phyloP scores from a whole-genome alignment of 2,113 vertebrate genomes.

The Sitta europaea region DNA sequence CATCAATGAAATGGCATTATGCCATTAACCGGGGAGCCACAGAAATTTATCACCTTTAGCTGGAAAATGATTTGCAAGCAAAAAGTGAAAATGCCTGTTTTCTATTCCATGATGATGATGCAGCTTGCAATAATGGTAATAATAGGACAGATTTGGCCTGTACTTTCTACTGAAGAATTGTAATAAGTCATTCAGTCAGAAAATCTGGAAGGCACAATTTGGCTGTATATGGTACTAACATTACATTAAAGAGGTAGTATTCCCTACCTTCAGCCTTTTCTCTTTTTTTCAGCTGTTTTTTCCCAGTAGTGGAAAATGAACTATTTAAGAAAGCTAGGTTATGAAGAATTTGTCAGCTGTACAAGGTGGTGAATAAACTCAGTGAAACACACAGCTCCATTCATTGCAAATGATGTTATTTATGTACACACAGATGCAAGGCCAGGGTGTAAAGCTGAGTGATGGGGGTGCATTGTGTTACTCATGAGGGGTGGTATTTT shows the following conservation, averaged over 20 bases:
- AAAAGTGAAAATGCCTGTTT: background rate
- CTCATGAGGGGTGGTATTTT: background rate
- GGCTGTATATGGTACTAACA: background rate
- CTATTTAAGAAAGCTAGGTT: background rate
- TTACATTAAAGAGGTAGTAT: background rate
- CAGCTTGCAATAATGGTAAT: background rate
- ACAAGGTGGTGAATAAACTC: background rate
- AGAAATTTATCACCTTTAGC: background rate
- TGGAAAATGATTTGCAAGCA: background rate
- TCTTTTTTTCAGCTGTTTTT: background rate
- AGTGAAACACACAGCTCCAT: background rate
- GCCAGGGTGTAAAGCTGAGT: background rate
- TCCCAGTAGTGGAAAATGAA: background rate
- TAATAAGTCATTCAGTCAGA: background rate
- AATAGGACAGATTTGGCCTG: background rate
- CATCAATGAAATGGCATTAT: background rate
- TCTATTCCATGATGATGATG: background rate
- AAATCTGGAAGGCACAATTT: background rate
- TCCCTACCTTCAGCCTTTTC: background rate
- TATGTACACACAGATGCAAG: background rate
- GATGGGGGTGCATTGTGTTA: background rate
- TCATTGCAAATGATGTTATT: slow-evolving; percentile 4
- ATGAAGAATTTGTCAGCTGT: background rate
- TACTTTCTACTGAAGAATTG: background rate
- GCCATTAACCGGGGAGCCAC: background rate